A percentile compares a stretch with the other conserved stretches of the same genome.
Conservation (phyloP, 2,888 invertebrate species). For the Asteroscopus sphinx region DNA sequence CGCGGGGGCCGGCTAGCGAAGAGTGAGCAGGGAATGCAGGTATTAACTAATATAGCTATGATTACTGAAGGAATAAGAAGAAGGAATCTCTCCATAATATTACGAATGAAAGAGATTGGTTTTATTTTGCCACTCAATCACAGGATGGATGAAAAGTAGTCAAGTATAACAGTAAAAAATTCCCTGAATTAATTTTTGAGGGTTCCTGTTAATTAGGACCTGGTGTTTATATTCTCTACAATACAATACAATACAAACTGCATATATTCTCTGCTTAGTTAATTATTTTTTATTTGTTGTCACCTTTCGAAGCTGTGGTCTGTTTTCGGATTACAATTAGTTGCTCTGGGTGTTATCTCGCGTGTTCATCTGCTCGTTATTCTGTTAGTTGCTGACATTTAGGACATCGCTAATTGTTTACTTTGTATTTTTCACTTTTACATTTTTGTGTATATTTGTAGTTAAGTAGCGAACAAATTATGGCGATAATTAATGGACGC, state of each 20-base stretch:
- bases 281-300: background rate
- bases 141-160: too few species aligned
- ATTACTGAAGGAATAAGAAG: slow-evolving; percentile 15
- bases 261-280: too few species aligned
- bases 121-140: too few species aligned
- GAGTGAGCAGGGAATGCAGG: slow-evolving; percentile 27
- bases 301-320: background rate
- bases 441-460: slow-evolving; percentile 2
- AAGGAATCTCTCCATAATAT: too few species aligned
- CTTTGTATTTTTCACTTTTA: background rate
- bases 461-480: slow-evolving; percentile 7
- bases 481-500: slow-evolving; percentile 4
- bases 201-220: too few species aligned
- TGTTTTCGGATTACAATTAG: slow-evolving; percentile 1
- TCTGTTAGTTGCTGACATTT: slow-evolving; percentile 20
- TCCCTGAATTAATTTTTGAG: too few species aligned
- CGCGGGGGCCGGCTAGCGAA: slow-evolving; percentile 64
- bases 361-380: background rate
- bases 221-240: too few species aligned
- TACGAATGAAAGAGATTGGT: too few species aligned
- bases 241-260: too few species aligned
- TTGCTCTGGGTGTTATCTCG: background rate
- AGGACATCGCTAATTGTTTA: slow-evolving; percentile 6
- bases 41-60: slow-evolving; percentile 33
- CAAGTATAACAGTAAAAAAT: too few species aligned